Base-by-base conservation (phyloP, 2,113 vertebrate genomes). In the Scomber japonicus region DNA sequence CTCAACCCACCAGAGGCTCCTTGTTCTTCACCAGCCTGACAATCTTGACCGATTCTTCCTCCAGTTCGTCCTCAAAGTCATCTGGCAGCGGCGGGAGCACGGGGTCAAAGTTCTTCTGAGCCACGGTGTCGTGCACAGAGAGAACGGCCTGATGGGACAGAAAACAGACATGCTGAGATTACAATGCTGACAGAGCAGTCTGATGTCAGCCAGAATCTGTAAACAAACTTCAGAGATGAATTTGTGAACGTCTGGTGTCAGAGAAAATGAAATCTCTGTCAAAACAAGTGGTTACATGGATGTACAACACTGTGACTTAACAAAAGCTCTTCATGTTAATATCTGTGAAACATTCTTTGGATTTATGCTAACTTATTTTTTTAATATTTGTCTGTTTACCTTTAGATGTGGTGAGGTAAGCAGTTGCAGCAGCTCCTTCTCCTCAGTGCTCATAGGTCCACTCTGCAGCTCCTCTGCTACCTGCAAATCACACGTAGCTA, bases 11-110 rank as follows among this genome's bases (percentile, higher is more conserved):
- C 97, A 99, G 87, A 2, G 98, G 98, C 72, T 99, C 98, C 90
- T 97, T 99, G 91, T 98, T 99, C 92, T 99, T 99, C 85, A 99
- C 98, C 78, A 99, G 94, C 0, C 97, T 95, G 63, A 99, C 97
- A 1, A 99, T 99, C 95, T 99, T 99, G 92, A 99, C 97, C 0
- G 98, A 98, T 86, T 99, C 98, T 82, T 99, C 98, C 45, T 99
- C 97, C 85, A 98, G 95, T 83, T 98, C 97, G 4, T 98, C 97
- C 0, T 97, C 97, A 0, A 97, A 93, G 87, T 97, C 96, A 13
- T 97, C 96, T 0, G 97, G 97, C 1, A 99, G 93, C 54, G 98
- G 98, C 11, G 97, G 98, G 56, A 99, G 95, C 71, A 98, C 96
- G 0, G 98, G 98, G 87, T 98, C 97, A 64, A 99, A 99, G 83